Conservation (phyloP, 1,140 invertebrate species). For the Drosophila grimshawi region DNA sequence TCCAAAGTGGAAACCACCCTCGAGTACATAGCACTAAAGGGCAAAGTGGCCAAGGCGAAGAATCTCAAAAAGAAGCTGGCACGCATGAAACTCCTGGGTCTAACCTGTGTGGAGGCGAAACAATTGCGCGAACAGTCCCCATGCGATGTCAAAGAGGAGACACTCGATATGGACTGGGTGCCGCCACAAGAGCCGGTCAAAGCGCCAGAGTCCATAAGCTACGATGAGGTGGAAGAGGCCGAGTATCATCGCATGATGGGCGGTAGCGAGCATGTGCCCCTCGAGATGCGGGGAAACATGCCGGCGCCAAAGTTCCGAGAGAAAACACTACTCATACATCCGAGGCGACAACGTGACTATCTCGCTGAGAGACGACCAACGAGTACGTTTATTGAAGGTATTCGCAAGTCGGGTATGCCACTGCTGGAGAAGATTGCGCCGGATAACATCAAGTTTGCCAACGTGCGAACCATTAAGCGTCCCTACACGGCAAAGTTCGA, state of each 20-base stretch:
- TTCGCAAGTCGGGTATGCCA: constrained; percentile 48
- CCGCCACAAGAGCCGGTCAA: constrained; percentile 47
- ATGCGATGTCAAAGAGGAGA: constrained; percentile 57
- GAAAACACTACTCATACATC: constrained; percentile 68
- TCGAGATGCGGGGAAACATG: constrained; percentile 70
- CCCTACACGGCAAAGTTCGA: constrained; percentile 63
- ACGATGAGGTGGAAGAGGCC: not conserved
- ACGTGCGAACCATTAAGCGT: constrained; percentile 57
- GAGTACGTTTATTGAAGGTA: constrained; percentile 56
- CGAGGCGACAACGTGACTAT: constrained; percentile 62
- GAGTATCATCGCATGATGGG: constrained; percentile 23
- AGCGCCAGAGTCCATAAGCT: not conserved
- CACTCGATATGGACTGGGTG: constrained; percentile 69
- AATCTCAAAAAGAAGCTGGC: constrained; percentile 57
- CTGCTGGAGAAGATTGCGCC: constrained; percentile 58
- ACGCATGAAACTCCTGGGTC: constrained; percentile 67
- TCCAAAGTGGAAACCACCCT: constrained; percentile 61
- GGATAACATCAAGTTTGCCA: constrained; percentile 57
- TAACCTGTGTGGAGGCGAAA: constrained; percentile 58
- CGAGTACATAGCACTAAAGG: constrained; percentile 62
- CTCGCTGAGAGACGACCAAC: constrained; percentile 60
- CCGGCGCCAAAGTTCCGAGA: constrained; percentile 68
- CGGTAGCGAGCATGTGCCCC: constrained; percentile 19
- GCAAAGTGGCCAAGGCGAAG: constrained; percentile 50
- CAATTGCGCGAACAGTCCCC: constrained; percentile 43